Evolutionary conservation across 2,113 vertebrate species (phyloP).

Genomic region (Nerophis ophidion): DNA sequence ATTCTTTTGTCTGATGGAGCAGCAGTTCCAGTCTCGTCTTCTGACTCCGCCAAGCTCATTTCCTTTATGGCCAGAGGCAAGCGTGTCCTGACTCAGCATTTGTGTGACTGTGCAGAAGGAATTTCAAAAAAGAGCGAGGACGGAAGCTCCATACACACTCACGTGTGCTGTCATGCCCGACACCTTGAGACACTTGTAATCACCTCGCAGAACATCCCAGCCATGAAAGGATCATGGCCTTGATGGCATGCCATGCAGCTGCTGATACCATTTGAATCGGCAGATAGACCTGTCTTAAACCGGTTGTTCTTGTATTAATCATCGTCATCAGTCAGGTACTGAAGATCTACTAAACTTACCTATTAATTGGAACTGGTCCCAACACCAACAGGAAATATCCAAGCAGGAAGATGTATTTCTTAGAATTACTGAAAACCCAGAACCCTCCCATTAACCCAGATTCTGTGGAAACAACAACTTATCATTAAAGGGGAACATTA

Average conservation of each 20-base stretch:
- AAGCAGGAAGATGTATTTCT: neutral
- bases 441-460: too few species aligned
- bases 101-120: neutral
- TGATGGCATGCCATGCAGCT: slow-evolving; percentile 14
- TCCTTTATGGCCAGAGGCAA: neutral
- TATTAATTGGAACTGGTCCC: slow-evolving; percentile 22
- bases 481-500: too few species aligned
- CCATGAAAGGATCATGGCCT: slow-evolving; percentile 5
- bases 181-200: slow-evolving; percentile 9
- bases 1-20: neutral
- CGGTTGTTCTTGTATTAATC: slow-evolving; percentile 20
- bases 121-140: neutral
- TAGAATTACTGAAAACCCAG: too few species aligned
- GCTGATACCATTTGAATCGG: slow-evolving; percentile 7
- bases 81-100: neutral
- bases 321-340: slow-evolving; percentile 4
- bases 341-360: slow-evolving; percentile 9
- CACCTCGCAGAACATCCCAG: slow-evolving; percentile 8
- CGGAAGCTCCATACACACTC: neutral
- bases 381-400: slow-evolving; percentile 61
- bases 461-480: too few species aligned
- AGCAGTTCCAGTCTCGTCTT: slow-evolving; percentile 19
- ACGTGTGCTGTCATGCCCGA: neutral
- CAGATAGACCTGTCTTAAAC: slow-evolving; percentile 10
- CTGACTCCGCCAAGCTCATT: neutral